These are phyloP conservation scores for Tachina fera DNA, from an alignment of 2,888 invertebrate species.

Conservation along the genomic window DNA sequence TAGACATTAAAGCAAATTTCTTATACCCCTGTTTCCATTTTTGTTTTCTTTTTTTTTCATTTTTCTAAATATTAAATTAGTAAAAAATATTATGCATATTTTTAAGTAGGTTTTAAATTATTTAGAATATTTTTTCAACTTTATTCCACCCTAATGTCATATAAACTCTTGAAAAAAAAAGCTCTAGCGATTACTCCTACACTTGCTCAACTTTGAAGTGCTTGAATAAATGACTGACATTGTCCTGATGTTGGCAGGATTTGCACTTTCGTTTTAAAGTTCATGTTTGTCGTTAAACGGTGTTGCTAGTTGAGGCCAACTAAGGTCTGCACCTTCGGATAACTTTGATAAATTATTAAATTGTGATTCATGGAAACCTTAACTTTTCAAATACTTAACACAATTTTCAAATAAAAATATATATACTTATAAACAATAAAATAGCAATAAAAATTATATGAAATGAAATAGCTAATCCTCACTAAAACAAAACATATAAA, in stretches of 20 bases:
- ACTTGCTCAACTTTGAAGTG: constrained; percentile 49
- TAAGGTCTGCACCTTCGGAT: neutral
- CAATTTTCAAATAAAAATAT: neutral
- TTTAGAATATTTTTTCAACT: no score
- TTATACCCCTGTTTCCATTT: no score
- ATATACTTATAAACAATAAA: neutral
- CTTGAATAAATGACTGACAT: constrained; percentile 64
- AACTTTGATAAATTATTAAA: constrained; percentile 30
- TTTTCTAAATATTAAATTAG: no score
- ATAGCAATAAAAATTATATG: neutral
- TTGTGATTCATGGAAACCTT: constrained; percentile 1
- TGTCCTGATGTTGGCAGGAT: constrained; percentile 59
- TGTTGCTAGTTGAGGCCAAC: constrained; percentile 12
- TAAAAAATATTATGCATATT: no score
- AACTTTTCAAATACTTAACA: neutral
- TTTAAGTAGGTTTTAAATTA: no score
- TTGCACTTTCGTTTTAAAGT: constrained; percentile 60
- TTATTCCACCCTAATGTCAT: constrained; percentile 34
- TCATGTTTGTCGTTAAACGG: constrained; percentile 55
- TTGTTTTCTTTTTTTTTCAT: no score
- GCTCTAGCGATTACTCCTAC: constrained; percentile 38
- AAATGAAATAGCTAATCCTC: neutral
- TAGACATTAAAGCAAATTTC: no score
- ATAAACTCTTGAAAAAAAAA: constrained; percentile 10
- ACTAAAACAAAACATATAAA: neutral